phyloP scores from a whole-genome alignment of 2,888 invertebrate species.

The Acholoe squamosa region DNA sequence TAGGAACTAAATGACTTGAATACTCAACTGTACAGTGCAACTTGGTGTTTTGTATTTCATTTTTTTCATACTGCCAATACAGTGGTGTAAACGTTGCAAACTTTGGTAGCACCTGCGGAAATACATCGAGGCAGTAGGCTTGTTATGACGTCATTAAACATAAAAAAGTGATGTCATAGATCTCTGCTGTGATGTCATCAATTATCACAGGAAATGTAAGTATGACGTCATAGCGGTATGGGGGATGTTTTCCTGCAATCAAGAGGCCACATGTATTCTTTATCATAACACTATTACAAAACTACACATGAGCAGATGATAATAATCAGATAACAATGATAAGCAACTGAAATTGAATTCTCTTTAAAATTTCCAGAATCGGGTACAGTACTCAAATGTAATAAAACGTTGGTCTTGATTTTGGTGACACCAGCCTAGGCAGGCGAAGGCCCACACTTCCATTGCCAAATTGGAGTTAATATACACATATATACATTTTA shows the following conservation, averaged over 20 bases:
- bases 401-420: background rate
- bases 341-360: background rate
- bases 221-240: slow-evolving; percentile 39
- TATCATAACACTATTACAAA: slow-evolving; percentile 28
- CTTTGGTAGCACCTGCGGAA: slow-evolving; percentile 32
- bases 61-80: background rate
- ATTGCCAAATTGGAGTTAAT: slow-evolving; percentile 33
- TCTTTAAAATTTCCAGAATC: background rate
- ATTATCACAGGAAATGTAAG: slow-evolving; percentile 52
- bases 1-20: background rate
- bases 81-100: background rate
- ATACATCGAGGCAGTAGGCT: slow-evolving; percentile 40
- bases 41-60: background rate
- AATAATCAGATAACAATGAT: background rate
- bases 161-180: slow-evolving; percentile 34
- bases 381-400: background rate
- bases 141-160: background rate
- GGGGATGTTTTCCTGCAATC: background rate
- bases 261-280: background rate
- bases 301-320: background rate
- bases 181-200: slow-evolving; percentile 46
- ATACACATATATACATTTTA: slow-evolving; percentile 48
- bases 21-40: slow-evolving; percentile 19
- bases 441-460: background rate
- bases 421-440: background rate